Evolutionary conservation across 2,888 invertebrate species (phyloP).

Genomic region (Strigamia crassipes): DNA sequence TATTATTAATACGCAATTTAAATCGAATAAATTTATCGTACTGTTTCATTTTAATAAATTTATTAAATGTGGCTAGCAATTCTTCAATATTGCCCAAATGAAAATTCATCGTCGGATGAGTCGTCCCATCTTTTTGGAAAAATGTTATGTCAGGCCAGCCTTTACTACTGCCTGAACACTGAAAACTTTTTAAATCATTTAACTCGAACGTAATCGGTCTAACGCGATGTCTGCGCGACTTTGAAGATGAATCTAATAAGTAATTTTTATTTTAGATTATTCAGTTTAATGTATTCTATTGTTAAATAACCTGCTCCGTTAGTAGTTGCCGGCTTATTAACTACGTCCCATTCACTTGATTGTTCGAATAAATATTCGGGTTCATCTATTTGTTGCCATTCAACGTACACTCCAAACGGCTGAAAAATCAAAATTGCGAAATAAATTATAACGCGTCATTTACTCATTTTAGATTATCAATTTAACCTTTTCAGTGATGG

Average conservation of each 20-base stretch:
- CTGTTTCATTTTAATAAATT: conserved; percentile 67
- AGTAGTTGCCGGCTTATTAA: conserved; percentile 69
- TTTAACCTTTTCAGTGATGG: conserved; percentile 44
- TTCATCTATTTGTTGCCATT: conserved; percentile 79
- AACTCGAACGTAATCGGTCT: conserved; percentile 64
- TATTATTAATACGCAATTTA: conserved; percentile 49
- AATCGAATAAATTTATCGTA: conserved; percentile 54
- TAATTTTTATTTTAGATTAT: not conserved
- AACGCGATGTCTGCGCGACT: conserved; percentile 48
- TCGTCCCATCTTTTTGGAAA: conserved; percentile 72
- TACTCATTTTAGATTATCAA: conserved; percentile 3
- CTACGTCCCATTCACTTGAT: conserved; percentile 76
- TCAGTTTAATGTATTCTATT: not conserved
- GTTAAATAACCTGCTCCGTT: conserved; percentile 52
- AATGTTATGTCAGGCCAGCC: conserved; percentile 64
- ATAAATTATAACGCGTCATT: not conserved
- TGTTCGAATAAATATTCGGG: conserved; percentile 46
- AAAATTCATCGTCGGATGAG: conserved; percentile 81
- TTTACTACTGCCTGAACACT: conserved; percentile 56
- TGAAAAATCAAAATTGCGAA: conserved; percentile 53
- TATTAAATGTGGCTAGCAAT: conserved; percentile 65
- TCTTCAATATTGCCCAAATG: conserved; percentile 83
- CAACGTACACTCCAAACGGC: conserved; percentile 69
- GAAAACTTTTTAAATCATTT: conserved; percentile 69
- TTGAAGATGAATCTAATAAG: not conserved